These are phyloP conservation scores for Xanthia icteritia DNA, from an alignment of 2,888 invertebrate genomes.

Conservation along the genomic window DNA sequence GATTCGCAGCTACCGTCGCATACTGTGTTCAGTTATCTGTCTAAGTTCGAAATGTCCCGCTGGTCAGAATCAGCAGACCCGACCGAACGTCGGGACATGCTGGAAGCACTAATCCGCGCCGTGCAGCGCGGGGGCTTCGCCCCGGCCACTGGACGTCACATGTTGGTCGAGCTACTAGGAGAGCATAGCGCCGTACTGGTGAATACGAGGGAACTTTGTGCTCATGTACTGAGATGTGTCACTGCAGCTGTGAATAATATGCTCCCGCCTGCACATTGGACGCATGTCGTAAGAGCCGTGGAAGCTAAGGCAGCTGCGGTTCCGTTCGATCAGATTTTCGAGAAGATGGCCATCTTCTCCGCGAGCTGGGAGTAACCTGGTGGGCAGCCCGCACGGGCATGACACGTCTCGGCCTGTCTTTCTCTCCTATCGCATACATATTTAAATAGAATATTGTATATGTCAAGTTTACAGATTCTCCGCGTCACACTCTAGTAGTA, in stretches of 20 bases:
- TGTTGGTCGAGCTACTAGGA: slow-evolving; percentile 80
- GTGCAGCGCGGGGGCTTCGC: slow-evolving; percentile 71
- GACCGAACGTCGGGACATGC: slow-evolving; percentile 69
- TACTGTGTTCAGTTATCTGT: slow-evolving; percentile 80
- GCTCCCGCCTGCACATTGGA: slow-evolving; percentile 72
- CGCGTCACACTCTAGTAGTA: slow-evolving; percentile 41
- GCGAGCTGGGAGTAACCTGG: too few species aligned
- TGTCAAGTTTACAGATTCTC: slow-evolving; percentile 64
- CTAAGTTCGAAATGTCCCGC: slow-evolving; percentile 72
- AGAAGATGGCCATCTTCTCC: too few species aligned
- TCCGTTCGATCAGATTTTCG: slow-evolving; percentile 80
- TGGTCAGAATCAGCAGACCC: slow-evolving; percentile 73
- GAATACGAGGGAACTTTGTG: slow-evolving; percentile 68
- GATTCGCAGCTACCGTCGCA: slow-evolving; percentile 72
- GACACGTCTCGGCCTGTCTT: slow-evolving; percentile 81
- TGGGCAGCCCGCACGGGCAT: too few species aligned
- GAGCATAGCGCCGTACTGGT: slow-evolving; percentile 75
- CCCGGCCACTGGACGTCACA: slow-evolving; percentile 67
- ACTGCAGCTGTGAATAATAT: slow-evolving; percentile 61
- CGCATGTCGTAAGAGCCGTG: slow-evolving; percentile 70
- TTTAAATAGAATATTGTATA: slow-evolving; percentile 54
- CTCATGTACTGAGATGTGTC: slow-evolving; percentile 65
- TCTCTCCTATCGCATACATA: slow-evolving; percentile 70
- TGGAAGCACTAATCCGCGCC: slow-evolving; percentile 71
- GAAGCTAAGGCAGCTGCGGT: slow-evolving; percentile 62